Conservation (phyloP, 1,140 invertebrate species). For the Drosophila ohnishii region DNA sequence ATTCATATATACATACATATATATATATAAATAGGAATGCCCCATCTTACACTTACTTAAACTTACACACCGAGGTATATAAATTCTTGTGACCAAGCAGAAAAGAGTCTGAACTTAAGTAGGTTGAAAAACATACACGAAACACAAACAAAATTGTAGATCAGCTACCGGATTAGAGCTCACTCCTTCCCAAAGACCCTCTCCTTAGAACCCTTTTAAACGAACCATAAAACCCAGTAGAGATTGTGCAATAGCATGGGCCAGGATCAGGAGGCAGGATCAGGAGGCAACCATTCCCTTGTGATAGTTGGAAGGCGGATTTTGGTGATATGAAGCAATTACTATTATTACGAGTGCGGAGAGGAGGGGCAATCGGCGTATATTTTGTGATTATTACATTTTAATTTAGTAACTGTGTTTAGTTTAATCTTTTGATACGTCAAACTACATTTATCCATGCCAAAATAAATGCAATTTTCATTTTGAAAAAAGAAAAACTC, state of each 20-base stretch:
- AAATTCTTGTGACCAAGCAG: slow-evolving; percentile 76
- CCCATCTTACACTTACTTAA: slow-evolving; percentile 22
- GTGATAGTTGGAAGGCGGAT: slow-evolving; percentile 39
- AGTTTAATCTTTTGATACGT: slow-evolving; percentile 44
- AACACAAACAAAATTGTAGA: slow-evolving; percentile 31
- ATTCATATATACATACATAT: slow-evolving; percentile 8
- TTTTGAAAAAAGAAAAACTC: slow-evolving; percentile 12
- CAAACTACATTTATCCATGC: slow-evolving; percentile 43
- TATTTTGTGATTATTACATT: slow-evolving; percentile 62
- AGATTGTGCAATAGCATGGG: slow-evolving; percentile 27
- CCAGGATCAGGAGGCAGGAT: not conserved
- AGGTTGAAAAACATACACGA: slow-evolving; percentile 53
- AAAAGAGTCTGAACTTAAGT: slow-evolving; percentile 76
- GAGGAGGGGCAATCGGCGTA: slow-evolving; percentile 6
- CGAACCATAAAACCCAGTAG: not conserved
- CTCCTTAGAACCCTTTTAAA: slow-evolving; percentile 4
- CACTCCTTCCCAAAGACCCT: slow-evolving; percentile 48
- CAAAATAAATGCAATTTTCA: slow-evolving; percentile 65
- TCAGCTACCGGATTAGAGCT: slow-evolving; percentile 11
- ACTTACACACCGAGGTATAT: slow-evolving; percentile 29
- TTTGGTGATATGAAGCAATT: slow-evolving; percentile 75
- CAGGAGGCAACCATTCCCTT: slow-evolving; percentile 34
- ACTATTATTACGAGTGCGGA: slow-evolving; percentile 43
- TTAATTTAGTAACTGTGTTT: slow-evolving; percentile 59
- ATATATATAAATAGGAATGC: slow-evolving; percentile 34